phyloP scores from a whole-genome alignment of 2,888 invertebrate genomes.

The Cheilosia urbana region DNA sequence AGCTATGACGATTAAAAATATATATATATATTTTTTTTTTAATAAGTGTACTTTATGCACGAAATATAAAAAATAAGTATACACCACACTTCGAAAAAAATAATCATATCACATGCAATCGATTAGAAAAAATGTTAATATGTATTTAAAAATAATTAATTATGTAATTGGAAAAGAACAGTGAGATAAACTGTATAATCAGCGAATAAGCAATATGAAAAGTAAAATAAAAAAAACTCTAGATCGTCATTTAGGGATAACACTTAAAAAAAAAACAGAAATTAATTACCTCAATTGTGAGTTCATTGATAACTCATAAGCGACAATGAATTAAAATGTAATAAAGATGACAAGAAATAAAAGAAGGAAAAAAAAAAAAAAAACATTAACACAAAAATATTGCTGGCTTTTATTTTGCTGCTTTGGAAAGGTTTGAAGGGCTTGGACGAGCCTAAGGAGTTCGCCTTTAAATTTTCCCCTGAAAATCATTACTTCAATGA shows the following conservation, averaged over 20 bases:
- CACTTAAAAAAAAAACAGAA: conserved; percentile 49
- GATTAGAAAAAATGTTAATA: conserved; percentile 55
- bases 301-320: conserved; percentile 74
- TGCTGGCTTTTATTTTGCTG: background rate
- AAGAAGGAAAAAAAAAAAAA: conserved; percentile 44
- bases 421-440: background rate
- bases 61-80: conserved; percentile 13
- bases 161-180: conserved; percentile 20
- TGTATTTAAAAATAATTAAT: conserved; percentile 24
- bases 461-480: too few relatives aligned
- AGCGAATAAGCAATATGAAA: conserved; percentile 66
- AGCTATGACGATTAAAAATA: conserved; percentile 11
- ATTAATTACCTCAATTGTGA: conserved; percentile 78
- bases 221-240: conserved; percentile 22
- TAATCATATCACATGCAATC: conserved; percentile 71
- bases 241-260: conserved; percentile 54
- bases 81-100: conserved; percentile 59
- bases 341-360: conserved; percentile 67
- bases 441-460: background rate
- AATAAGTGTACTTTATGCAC: too few relatives aligned
- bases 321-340: conserved; percentile 73
- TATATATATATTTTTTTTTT: conserved; percentile 3
- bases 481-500: too few relatives aligned
- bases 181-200: conserved; percentile 45
- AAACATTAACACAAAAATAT: conserved; percentile 58